Conservation (phyloP, 2,113 vertebrate genomes). For the Vireo altiloquus region DNA sequence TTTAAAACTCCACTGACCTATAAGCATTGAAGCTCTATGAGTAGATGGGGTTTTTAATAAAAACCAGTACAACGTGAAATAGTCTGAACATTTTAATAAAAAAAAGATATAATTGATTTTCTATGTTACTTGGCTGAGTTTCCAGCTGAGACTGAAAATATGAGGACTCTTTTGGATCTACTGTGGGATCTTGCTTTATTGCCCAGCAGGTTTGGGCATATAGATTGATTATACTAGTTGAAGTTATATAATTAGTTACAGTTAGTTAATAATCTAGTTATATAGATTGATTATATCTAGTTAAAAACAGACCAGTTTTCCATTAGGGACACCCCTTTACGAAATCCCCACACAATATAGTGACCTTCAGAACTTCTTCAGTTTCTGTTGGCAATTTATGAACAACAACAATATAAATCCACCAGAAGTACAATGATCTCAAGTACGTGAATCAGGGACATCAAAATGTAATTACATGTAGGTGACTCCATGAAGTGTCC, state of each 20-base stretch:
- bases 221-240: background rate
- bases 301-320: background rate
- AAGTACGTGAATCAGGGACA: background rate
- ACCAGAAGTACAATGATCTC: background rate
- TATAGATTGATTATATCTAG: background rate
- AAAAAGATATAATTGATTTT: background rate
- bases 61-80: background rate
- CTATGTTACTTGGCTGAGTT: background rate
- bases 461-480: background rate
- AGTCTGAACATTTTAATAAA: background rate
- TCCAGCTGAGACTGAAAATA: background rate
- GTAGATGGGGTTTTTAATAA: background rate
- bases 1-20: background rate
- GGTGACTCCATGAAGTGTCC: background rate
- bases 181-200: background rate
- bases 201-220: background rate
- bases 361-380: background rate
- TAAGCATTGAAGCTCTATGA: background rate
- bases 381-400: background rate
- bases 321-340: background rate
- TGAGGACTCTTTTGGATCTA: background rate
- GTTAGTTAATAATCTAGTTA: too few species aligned
- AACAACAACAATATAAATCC: background rate
- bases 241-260: too few species aligned
- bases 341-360: background rate